Evolutionary conservation across 2,888 invertebrate species (phyloP).

Genomic region (Crossocerus cetratus): DNA sequence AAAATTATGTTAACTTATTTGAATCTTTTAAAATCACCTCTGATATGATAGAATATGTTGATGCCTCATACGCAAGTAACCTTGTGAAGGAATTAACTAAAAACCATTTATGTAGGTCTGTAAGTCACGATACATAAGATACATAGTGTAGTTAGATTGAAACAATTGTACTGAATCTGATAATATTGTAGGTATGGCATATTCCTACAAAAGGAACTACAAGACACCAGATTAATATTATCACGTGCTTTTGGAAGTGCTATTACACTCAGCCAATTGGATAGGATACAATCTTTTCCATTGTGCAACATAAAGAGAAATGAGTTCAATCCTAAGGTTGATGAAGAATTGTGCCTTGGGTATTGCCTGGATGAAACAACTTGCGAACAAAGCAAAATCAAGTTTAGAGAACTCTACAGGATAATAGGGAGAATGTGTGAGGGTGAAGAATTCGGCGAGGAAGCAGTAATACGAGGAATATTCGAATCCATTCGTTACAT

Average conservation of each 20-base stretch:
- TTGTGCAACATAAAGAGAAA: constrained; percentile 75
- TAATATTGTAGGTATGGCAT: constrained; percentile 79
- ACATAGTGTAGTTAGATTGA: not conserved
- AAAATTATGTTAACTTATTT: constrained; percentile 79
- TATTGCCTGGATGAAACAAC: constrained; percentile 73
- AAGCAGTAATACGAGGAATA: constrained; percentile 77
- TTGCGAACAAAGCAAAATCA: constrained; percentile 78
- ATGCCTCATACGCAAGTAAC: constrained; percentile 77
- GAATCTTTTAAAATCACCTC: constrained; percentile 79
- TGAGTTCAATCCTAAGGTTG: constrained; percentile 74
- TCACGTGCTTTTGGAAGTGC: constrained; percentile 81
- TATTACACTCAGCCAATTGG: constrained; percentile 65
- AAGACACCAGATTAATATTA: constrained; percentile 80
- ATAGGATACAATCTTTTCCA: constrained; percentile 54
- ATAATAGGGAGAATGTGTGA: constrained; percentile 78
- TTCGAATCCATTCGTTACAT: constrained; percentile 80
- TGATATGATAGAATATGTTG: constrained; percentile 80
- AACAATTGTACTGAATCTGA: constrained; percentile 3
- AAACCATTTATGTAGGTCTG: constrained; percentile 78
- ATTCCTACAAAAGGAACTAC: constrained; percentile 80
- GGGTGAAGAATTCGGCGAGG: constrained; percentile 72
- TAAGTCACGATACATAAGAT: constrained; percentile 15
- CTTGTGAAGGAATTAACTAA: constrained; percentile 80
- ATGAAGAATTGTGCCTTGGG: constrained; percentile 49
- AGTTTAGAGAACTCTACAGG: constrained; percentile 53